These are phyloP conservation scores for Drosophila pegasa DNA, from an alignment of 2,888 invertebrate species.

Conservation along the genomic window DNA sequence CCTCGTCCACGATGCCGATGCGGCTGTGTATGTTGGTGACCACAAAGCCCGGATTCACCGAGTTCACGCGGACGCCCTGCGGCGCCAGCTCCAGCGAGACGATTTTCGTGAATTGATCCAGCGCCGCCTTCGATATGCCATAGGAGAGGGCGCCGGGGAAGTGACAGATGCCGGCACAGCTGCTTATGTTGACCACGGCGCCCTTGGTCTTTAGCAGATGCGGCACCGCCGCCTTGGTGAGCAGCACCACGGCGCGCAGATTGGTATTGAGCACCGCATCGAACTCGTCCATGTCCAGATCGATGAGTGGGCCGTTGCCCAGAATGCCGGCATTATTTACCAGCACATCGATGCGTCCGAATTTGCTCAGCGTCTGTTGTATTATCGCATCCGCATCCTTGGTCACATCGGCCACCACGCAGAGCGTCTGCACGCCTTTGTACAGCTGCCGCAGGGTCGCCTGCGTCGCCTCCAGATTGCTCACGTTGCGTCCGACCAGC, in stretches of 20 bases:
- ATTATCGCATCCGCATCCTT: constrained; percentile 89
- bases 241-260: constrained; percentile 90
- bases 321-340: constrained; percentile 95
- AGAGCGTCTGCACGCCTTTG: constrained; percentile 69
- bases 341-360: constrained; percentile 89
- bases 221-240: constrained; percentile 93
- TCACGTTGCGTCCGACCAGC: constrained; percentile 89
- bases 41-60: constrained; percentile 96
- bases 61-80: constrained; percentile 93
- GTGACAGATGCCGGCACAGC: constrained; percentile 94
- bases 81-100: constrained; percentile 92
- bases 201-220: constrained; percentile 92
- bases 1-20: constrained; percentile 89
- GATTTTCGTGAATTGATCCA: constrained; percentile 96
- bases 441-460: constrained; percentile 74
- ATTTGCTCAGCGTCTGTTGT: constrained; percentile 89
- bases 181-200: constrained; percentile 96
- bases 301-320: constrained; percentile 91
- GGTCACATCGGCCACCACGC: constrained; percentile 87
- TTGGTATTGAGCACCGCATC: constrained; percentile 94
- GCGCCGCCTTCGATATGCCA: constrained; percentile 95
- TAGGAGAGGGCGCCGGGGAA: constrained; percentile 95
- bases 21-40: constrained; percentile 93
- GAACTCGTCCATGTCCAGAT: constrained; percentile 91
- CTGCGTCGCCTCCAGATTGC: constrained; percentile 88